Percentiles rank a stretch among this genome's conserved stretches.
phyloP scores from a whole-genome alignment of 2,888 invertebrate genomes.

The Vesta saturnalis region DNA sequence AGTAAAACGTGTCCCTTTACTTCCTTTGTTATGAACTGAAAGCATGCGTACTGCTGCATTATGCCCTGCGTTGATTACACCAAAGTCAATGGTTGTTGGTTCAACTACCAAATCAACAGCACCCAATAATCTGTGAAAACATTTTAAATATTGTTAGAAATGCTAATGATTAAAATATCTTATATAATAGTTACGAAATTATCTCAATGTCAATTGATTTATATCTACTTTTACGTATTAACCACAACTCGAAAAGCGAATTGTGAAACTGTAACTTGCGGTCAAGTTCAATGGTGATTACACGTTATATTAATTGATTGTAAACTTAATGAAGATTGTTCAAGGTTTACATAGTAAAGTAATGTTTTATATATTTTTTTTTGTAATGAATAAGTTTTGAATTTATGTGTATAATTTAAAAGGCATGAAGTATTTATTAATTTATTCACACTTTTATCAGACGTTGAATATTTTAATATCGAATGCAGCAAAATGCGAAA shows the following conservation, averaged over 20 bases:
- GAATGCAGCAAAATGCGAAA: no score
- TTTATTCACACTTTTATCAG: no score
- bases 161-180: no score
- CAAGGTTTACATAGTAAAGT: no score
- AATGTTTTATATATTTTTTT: no score
- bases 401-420: no score
- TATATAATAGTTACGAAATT: not conserved
- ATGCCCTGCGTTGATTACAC: slow-evolving; percentile 60
- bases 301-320: not conserved
- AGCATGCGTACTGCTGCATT: slow-evolving; percentile 57
- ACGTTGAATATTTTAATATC: no score
- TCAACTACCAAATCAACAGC: slow-evolving; percentile 9
- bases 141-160: no score
- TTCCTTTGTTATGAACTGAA: slow-evolving; percentile 57
- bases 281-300: not conserved
- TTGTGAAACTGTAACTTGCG: not conserved
- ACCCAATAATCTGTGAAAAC: slow-evolving; percentile 48
- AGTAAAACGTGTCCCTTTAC: slow-evolving; percentile 57
- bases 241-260: not conserved
- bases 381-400: no score
- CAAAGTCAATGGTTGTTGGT: slow-evolving; percentile 59
- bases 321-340: not conserved
- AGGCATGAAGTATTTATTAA: no score
- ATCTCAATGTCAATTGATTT: not conserved
- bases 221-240: not conserved